phyloP scores from a whole-genome alignment of 2,888 invertebrate species.

The Entomobrya multifasciata region DNA sequence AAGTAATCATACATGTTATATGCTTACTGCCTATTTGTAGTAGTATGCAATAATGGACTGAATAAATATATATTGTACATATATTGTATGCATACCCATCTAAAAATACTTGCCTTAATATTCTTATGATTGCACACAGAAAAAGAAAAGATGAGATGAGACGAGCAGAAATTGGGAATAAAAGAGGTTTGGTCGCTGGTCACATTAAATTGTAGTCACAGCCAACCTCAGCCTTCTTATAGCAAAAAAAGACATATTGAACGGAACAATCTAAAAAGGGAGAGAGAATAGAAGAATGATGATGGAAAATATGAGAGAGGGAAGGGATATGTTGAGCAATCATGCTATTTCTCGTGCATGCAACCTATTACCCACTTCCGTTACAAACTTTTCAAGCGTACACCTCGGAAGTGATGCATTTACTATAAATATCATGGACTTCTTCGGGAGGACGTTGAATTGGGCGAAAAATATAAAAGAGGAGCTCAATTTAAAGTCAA shows the following conservation, averaged over 20 bases:
- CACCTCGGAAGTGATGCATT: conserved; percentile 80
- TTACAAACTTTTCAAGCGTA: conserved; percentile 79
- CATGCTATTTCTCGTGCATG: conserved; percentile 80
- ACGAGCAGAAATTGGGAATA: conserved; percentile 32
- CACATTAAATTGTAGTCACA: conserved; percentile 37
- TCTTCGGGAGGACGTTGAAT: neutral
- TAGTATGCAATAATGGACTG: neutral
- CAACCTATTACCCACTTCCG: conserved; percentile 80
- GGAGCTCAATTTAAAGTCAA: neutral
- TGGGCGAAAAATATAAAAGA: conserved; percentile 15
- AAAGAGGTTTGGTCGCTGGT: conserved; percentile 40
- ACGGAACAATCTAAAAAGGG: neutral
- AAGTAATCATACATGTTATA: neutral
- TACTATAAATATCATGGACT: conserved; percentile 63
- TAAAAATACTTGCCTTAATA: too few relatives aligned
- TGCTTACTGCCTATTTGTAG: neutral
- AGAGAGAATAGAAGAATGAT: neutral
- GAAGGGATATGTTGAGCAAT: conserved; percentile 77
- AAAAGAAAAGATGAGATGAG: conserved; percentile 27
- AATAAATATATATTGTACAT: neutral
- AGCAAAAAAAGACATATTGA: neutral
- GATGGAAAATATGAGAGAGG: neutral
- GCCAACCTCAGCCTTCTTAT: neutral
- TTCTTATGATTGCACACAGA: neutral
- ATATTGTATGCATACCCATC: neutral